Percentiles rank a stretch among this genome's conserved stretches.
Evolutionary conservation across 2,888 invertebrate genomes (phyloP).

Genomic region (Conistra vaccinii): DNA sequence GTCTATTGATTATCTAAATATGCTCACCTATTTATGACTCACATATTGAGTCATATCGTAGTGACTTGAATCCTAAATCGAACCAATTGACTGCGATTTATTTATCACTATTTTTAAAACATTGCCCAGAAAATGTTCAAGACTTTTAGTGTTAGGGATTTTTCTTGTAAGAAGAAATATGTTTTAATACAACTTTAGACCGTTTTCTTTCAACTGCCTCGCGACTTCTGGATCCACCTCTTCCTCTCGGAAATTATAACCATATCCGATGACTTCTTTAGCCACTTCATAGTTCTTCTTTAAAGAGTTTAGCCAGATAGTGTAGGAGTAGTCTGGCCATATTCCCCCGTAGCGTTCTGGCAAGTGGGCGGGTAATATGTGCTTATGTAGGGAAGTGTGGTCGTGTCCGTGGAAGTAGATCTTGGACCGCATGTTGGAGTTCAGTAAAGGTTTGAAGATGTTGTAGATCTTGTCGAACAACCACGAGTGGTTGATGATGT

Average conservation of each 20-base stretch:
- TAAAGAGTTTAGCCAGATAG: constrained; percentile 93
- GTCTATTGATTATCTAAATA: not conserved
- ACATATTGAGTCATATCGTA: constrained; percentile 11
- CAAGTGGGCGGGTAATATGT: constrained; percentile 93
- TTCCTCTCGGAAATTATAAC: constrained; percentile 90
- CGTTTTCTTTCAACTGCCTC: constrained; percentile 81
- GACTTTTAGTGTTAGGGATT: not conserved
- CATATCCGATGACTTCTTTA: constrained; percentile 92
- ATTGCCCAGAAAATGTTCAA: not conserved
- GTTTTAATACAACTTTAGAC: constrained; percentile 76
- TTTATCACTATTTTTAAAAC: not conserved
- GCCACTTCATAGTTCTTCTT: constrained; percentile 90
- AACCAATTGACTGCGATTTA: not conserved
- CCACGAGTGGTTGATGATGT: constrained; percentile 95
- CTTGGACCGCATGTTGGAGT: constrained; percentile 92
- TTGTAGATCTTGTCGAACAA: constrained; percentile 94
- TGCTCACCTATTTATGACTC: too few relatives aligned
- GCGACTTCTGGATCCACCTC: constrained; percentile 82
- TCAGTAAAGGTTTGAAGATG: constrained; percentile 94
- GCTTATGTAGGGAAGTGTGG: constrained; percentile 93
- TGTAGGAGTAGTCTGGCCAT: constrained; percentile 93
- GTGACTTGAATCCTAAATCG: constrained; percentile 3
- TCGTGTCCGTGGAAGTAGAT: constrained; percentile 94
- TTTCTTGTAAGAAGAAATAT: not conserved
- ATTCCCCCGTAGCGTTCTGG: constrained; percentile 93